Evolutionary conservation across 1,140 invertebrate genomes (phyloP), one percentile per base, ranked within the genome.

Genomic region (Drosophila melanogaster): DNA sequence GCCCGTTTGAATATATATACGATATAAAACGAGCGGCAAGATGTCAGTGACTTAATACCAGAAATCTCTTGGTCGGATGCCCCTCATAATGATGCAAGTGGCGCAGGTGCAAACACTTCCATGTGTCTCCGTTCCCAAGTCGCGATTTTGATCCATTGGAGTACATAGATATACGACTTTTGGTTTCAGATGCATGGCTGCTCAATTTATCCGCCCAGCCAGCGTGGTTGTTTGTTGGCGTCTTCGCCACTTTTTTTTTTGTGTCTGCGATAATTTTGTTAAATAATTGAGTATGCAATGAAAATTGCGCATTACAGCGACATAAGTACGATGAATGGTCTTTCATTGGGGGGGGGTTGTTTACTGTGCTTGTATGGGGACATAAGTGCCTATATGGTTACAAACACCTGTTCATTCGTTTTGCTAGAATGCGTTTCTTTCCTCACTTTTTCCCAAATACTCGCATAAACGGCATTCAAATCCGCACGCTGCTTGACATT

Each of bases 31-130:
- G 47, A 69, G 57, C 76, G 43, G 19, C 65, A 62, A 69, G 70
- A 74, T 77, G 84, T 73, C 79, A 89, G 84, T 87, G 83, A 87
- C 84, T 89, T 83, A 89, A 87, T 89, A 87, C 79, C 84, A 89
- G 84, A 86, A 84, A 84, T 79, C 78, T 59, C 19, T 69, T 77
- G 83, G 58, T 87, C 84, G 72, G 66, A 37, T 89, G 79, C 50
- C 61, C 62, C 46, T 35, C 35, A 69, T 77, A 74, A 89, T 87
- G 74, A 65, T 66, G 43, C 51, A 67, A 70, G 64, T 62, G 38
- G 61, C 60, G 47, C 61, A 87, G 79, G 69, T 69, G 65, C 70
- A 87, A 79, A 77, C 59, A 73, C 72, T 83, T 87, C 83, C 84
- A 87, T 72, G 41, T 79, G 46, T 71, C 60, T 50, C 55, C 57